These are phyloP conservation scores for Pyrocoelia pectoralis DNA, from an alignment of 2,888 invertebrate species.

Conservation along the genomic window DNA sequence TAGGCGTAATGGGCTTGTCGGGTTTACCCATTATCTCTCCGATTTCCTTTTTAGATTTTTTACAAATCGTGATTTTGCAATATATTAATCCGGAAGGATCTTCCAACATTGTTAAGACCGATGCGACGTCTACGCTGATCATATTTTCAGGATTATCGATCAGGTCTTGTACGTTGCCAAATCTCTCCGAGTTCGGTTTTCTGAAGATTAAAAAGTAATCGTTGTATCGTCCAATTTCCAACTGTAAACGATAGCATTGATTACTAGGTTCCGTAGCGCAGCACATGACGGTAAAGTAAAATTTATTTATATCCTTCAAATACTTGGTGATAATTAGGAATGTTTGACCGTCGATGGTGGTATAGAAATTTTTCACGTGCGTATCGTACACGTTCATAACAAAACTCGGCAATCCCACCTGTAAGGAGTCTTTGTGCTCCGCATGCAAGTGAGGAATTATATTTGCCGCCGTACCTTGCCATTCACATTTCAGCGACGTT, in stretches of 20 bases:
- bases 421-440: slow-evolving; percentile 4
- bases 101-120: slow-evolving; percentile 17
- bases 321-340: slow-evolving; percentile 45
- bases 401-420: slow-evolving; percentile 2
- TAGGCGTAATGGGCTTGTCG: neutral
- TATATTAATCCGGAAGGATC: slow-evolving; percentile 14
- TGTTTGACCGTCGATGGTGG: slow-evolving; percentile 44
- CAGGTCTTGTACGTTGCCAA: slow-evolving; percentile 15
- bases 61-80: slow-evolving; percentile 26
- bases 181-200: slow-evolving; percentile 16
- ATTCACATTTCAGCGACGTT: slow-evolving; percentile 40
- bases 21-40: neutral
- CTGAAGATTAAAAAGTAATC: slow-evolving; percentile 31
- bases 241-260: slow-evolving; percentile 31
- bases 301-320: slow-evolving; percentile 28
- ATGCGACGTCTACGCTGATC: slow-evolving; percentile 23
- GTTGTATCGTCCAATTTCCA: slow-evolving; percentile 29
- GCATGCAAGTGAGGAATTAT: slow-evolving; percentile 46
- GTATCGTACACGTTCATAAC: slow-evolving; percentile 9
- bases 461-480: slow-evolving; percentile 45
- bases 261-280: slow-evolving; percentile 7
- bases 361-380: slow-evolving; percentile 39
- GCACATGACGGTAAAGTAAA: slow-evolving; percentile 18
- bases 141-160: slow-evolving; percentile 24
- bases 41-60: slow-evolving; percentile 27